Evolutionary conservation across 30 jellyfish, hydroid and myxozoan genomes (phyloP), one percentile per base, ranked within the genome.

Genomic region (Haliclystus octoradiatus): DNA sequence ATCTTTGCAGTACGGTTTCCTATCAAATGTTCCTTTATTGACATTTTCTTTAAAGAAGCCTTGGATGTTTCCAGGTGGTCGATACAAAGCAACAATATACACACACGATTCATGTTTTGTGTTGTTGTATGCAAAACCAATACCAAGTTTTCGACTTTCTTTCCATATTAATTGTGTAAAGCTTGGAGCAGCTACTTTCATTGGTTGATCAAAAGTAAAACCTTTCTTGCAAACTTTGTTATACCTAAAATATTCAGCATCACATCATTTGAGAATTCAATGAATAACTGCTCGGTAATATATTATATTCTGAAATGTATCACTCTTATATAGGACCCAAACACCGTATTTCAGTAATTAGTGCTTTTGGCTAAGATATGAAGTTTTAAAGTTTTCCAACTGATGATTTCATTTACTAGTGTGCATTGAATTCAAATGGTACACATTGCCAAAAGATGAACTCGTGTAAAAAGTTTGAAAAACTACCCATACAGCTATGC

Each of bases 241-340:
- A 70, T 89, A 89, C 98, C 98, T 89, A 62, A 9, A 40, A 40
- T n/a, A n/a, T n/a, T n/a, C n/a, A n/a, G n/a, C n/a, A n/a, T n/a
- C n/a, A n/a, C n/a, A n/a, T n/a, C n/a, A n/a, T n/a, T n/a, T n/a
- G n/a, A n/a, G n/a, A n/a, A n/a, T n/a, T n/a, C n/a, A n/a, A n/a
- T n/a, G n/a, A n/a, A n/a, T n/a, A n/a, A n/a, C n/a, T n/a, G n/a
- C n/a, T n/a, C n/a, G n/a, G n/a, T n/a, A n/a, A n/a, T n/a, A n/a
- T n/a, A n/a, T n/a, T n/a, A n/a, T n/a, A n/a, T n/a, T n/a, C n/a
- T n/a, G n/a, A n/a, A n/a, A n/a, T n/a, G n/a, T n/a, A n/a, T n/a
- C n/a, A n/a, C n/a, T n/a, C n/a, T n/a, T n/a, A n/a, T n/a, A n/a
- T n/a, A n/a, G n/a, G n/a, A n/a, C n/a, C n/a, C n/a, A n/a, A n/a